These are phyloP conservation scores for Drosophila dunni DNA, from an alignment of 1,140 invertebrate genomes.

Conservation along the genomic window DNA sequence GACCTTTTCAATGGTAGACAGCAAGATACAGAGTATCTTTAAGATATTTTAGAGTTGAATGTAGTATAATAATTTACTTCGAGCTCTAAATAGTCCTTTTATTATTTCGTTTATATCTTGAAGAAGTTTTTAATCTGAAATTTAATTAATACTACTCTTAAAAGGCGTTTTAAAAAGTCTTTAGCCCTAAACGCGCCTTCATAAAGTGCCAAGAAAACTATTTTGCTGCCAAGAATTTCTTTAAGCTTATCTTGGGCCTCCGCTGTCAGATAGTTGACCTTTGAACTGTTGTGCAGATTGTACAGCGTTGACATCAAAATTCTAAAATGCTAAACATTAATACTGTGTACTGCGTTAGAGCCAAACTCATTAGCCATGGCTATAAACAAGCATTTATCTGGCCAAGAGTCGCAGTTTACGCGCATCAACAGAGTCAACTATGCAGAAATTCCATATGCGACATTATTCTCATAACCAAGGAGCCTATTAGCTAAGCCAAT, in stretches of 20 bases:
- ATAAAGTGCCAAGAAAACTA: not conserved
- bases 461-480: conserved; percentile 74
- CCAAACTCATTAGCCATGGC: conserved; percentile 64
- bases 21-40: too few species aligned
- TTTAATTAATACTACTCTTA: too few species aligned
- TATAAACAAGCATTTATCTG: conserved; percentile 55
- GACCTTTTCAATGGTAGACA: too few species aligned
- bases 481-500: conserved; percentile 81
- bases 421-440: conserved; percentile 62
- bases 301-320: conserved; percentile 57
- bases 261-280: conserved; percentile 51
- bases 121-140: too few species aligned
- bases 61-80: too few species aligned
- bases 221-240: not conserved
- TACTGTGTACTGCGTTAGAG: conserved; percentile 40
- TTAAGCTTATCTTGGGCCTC: conserved; percentile 11
- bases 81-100: too few species aligned
- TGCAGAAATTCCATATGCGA: conserved; percentile 78
- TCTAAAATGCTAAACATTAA: conserved; percentile 53
- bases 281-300: conserved; percentile 34
- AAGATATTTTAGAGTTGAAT: too few species aligned
- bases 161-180: not conserved
- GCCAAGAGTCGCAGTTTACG: conserved; percentile 24
- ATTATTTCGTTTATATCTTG: too few species aligned
- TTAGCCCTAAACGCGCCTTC: not conserved